Evolutionary conservation across 2,888 invertebrate genomes (phyloP), one percentile per base, ranked within the genome.

Genomic region (Drosophila rubida): DNA sequence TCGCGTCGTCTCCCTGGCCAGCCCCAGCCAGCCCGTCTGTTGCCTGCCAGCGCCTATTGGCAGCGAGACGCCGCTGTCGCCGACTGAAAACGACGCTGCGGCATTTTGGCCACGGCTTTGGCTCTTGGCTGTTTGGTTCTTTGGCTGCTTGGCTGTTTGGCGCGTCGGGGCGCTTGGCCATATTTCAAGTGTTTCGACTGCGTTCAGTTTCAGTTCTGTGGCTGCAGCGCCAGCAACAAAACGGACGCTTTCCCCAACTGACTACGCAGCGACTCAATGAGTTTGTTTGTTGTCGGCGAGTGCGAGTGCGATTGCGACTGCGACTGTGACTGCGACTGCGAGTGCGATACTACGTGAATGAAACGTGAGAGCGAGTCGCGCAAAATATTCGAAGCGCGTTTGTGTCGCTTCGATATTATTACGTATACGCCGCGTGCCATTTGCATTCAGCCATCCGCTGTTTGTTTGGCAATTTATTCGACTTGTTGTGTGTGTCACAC

Each of bases 91-190:
- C 87, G 72, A 81, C 79, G 76, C 80, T 88, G 88, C 82, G 88
- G 80, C 83, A 82, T 69, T 88, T 83, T 88, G 83, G 80, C 69
- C 73, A 73, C 77, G 66, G 78, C 80, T 75, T 72, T 77, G 67
- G 60, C 67, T 64, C 59, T 42, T 75, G 32, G 32, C 32, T 32
- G 78, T 75, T 72, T 77, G 67, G 60, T 64, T 64, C 59, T 42
- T 51, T 32, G 62, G 54, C 35, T 57, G 54, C 77, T 75, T 59
- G 59, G 64, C 53, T n/a, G n/a, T n/a, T n/a, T n/a, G n/a, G 64
- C 64, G 65, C 45, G 1, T 54, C 49, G 63, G 53, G 63, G 73
- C 68, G 79, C 86, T 78, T 82, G 66, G 82, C 76, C 88, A 75
- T 85, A 69, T 82, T 87, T 85, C 66, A 85, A 85, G 65, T 63